A percentile compares a stretch with the other conserved stretches of the same genome.
Conservation (phyloP, 2,797 vertebrate genomes). For the Tragopan temminckii region DNA sequence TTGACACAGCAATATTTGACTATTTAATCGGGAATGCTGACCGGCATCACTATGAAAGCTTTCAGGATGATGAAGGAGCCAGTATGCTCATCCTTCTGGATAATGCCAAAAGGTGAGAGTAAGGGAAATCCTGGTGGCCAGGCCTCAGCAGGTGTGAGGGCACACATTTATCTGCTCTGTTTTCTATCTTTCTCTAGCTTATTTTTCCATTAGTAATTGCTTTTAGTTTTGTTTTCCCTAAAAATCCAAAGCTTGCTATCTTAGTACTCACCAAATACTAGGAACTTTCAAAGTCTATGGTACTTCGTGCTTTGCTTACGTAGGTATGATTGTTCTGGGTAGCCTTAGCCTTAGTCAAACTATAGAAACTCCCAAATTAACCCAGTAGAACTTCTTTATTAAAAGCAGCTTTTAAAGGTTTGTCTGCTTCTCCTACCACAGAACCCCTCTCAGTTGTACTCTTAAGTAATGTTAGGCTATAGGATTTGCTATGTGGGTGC, state of each 20-base stretch:
- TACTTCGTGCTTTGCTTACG: neutral
- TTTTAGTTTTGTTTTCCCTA: neutral
- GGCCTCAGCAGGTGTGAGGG: accelerated
- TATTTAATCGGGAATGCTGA: conserved; percentile 98
- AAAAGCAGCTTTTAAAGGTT: neutral
- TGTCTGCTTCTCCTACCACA: neutral
- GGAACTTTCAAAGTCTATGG: neutral
- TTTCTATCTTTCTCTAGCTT: neutral
- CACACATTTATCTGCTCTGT: accelerated
- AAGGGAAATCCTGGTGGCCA: neutral
- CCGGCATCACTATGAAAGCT: conserved; percentile 98
- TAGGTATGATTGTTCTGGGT: neutral
- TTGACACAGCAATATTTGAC: conserved; percentile 95
- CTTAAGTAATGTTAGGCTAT: neutral
- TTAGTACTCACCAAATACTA: neutral
- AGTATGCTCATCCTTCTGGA: conserved; percentile 99
- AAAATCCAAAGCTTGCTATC: neutral
- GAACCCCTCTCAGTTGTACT: neutral
- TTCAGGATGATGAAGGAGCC: conserved; percentile 96
- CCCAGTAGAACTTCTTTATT: neutral
- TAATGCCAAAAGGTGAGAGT: conserved; percentile 94
- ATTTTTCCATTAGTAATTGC: neutral
- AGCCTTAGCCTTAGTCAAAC: neutral
- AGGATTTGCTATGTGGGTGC: neutral
- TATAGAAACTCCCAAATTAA: neutral